Evolutionary conservation across 1,140 invertebrate species (phyloP).

Genomic region (Drosophila tani): DNA sequence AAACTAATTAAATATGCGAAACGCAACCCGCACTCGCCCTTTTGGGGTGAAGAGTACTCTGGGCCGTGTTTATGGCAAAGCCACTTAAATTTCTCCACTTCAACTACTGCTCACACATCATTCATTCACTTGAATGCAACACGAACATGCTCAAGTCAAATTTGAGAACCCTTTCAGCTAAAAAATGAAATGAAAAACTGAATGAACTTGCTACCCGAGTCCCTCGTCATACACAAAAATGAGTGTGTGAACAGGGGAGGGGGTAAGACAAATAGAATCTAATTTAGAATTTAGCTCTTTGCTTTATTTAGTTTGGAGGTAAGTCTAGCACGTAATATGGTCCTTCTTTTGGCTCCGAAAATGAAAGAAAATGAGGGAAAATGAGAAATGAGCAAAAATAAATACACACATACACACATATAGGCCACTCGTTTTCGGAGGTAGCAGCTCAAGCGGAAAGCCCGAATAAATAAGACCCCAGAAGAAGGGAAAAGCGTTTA

Average conservation of each 20-base stretch:
- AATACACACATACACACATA: slow-evolving; percentile 47
- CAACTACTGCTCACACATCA: slow-evolving; percentile 23
- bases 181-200: slow-evolving; percentile 18
- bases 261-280: slow-evolving; percentile 58
- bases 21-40: slow-evolving; percentile 3
- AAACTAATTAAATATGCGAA: slow-evolving; percentile 36
- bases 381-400: slow-evolving; percentile 69
- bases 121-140: slow-evolving; percentile 25
- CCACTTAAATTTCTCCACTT: slow-evolving; percentile 13
- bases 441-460: slow-evolving; percentile 44
- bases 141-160: slow-evolving; percentile 24
- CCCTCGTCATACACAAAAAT: slow-evolving; percentile 1
- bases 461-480: slow-evolving; percentile 58
- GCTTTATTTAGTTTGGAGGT: slow-evolving; percentile 53
- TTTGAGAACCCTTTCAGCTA: slow-evolving; percentile 19
- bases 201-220: slow-evolving; percentile 29
- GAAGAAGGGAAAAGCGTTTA: slow-evolving; percentile 34
- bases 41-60: background rate
- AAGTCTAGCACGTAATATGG: slow-evolving; percentile 43
- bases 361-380: slow-evolving; percentile 60
- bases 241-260: background rate
- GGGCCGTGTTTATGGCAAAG: slow-evolving; percentile 17
- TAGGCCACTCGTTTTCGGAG: slow-evolving; percentile 46
- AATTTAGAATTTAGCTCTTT: slow-evolving; percentile 60
- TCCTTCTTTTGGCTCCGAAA: slow-evolving; percentile 34